phyloP scores from a whole-genome alignment of 2,113 vertebrate genomes.

The Calidris pugnax region DNA sequence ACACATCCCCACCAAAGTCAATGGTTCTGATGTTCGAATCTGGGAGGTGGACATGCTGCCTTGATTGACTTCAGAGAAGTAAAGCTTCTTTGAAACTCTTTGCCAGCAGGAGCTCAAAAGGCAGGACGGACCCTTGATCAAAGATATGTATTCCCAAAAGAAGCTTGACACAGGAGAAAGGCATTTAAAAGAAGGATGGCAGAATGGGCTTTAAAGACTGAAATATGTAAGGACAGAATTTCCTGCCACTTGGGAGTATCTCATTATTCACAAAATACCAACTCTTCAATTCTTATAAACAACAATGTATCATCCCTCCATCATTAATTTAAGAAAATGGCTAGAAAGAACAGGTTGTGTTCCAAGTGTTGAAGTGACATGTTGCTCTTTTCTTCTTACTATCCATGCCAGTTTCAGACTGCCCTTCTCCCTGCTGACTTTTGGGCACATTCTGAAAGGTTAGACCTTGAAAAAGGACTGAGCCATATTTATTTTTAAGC shows the following conservation, averaged over 20 bases:
- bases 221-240: not conserved
- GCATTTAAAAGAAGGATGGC: not conserved
- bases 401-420: not conserved
- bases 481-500: not conserved
- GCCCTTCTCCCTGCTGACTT: not conserved
- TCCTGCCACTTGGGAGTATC: not conserved
- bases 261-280: not conserved
- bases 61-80: not conserved
- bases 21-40: not conserved
- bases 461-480: not conserved
- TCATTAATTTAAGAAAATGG: not conserved
- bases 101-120: not conserved
- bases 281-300: not conserved
- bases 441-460: not conserved
- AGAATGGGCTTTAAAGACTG: not conserved
- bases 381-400: conserved; percentile 7
- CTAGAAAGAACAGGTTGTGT: not conserved
- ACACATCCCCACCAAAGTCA: not conserved
- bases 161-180: not conserved
- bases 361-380: not conserved
- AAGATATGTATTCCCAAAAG: not conserved
- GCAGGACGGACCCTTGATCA: not conserved
- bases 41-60: not conserved
- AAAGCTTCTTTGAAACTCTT: not conserved
- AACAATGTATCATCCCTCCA: not conserved